A percentile compares a stretch with the other conserved stretches of the same genome.
Evolutionary conservation across 2,113 vertebrate genomes (phyloP).

Genomic region (Eleginops maclovinus): DNA sequence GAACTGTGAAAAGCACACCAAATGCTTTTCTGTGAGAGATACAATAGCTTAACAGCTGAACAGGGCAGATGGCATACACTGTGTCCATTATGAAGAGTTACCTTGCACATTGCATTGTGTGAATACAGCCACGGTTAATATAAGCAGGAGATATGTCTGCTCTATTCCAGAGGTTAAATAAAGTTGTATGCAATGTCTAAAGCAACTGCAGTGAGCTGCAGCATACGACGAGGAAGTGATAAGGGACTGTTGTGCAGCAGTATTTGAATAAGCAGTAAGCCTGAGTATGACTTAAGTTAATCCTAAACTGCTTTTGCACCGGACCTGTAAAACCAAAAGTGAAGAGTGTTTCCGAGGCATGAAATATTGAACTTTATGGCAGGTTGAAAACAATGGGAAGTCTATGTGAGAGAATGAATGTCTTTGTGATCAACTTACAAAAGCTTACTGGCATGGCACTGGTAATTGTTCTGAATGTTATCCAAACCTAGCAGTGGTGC

Average conservation of each 20-base stretch:
- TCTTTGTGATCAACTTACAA: conserved; percentile 27
- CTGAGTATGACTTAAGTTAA: conserved; percentile 33
- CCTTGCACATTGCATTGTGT: conserved; percentile 59
- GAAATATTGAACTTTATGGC: conserved; percentile 16
- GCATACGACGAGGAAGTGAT: conserved; percentile 23
- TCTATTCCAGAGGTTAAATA: conserved; percentile 35
- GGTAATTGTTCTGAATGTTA: conserved; percentile 38
- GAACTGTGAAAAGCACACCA: conserved; percentile 56
- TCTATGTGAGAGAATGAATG: conserved; percentile 30
- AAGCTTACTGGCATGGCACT: conserved; percentile 24
- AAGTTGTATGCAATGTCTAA: conserved; percentile 36
- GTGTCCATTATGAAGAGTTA: conserved; percentile 71
- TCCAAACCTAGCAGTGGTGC: conserved; percentile 38
- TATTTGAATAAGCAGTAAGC: conserved; percentile 28
- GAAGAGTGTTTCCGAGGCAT: conserved; percentile 13
- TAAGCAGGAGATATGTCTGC: conserved; percentile 57
- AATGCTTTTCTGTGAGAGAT: conserved; percentile 62
- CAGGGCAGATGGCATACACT: conserved; percentile 80
- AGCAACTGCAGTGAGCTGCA: conserved; percentile 49
- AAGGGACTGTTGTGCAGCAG: conserved; percentile 32
- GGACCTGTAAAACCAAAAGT: conserved; percentile 60
- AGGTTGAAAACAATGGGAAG: conserved; percentile 22
- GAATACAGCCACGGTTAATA: conserved; percentile 53
- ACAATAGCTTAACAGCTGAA: conserved; percentile 59
- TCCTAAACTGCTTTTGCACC: conserved; percentile 45